Base-by-base conservation (phyloP, 2,888 invertebrate species). In the Chaetogeoica ovagalla region DNA sequence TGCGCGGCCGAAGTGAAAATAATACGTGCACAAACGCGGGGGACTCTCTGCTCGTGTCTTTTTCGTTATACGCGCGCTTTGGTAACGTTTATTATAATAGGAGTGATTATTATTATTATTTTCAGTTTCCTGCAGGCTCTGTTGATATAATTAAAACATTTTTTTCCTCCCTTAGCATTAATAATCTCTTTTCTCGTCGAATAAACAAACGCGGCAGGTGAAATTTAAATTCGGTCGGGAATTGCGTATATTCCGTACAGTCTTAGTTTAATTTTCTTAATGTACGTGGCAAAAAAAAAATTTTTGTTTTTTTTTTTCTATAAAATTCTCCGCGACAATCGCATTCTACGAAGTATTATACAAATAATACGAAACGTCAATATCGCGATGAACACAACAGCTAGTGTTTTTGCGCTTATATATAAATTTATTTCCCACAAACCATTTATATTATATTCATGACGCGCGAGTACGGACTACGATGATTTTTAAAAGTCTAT, bases 71-170 rank as follows among this genome's bases (percentile, higher is more conserved):
- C 15, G 59, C 30, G 30, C 57, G n/a, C n/a, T n/a, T n/a, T n/a
- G 66, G 30, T n/a, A 30, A 76, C 59, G 48, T 68, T 69, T 30
- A 30, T 30, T 30, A 30, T 30, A 68, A 68, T 76, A 66, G 68
- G 13, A 60, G 48, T 69, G 8, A 69, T 69, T 65, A 57, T 76
- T 43, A 43, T 43, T 43, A 43, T 48, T 77, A 30, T 72, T 70
- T 30, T 6, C 19, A 6, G 1, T 52, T 52, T 23, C 52, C 52
- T 23, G 9, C 8, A 9, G 11, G 11, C 21, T 55, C 21, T 39
- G 69, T 69, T 48, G 43, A 68, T 59, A 59, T 68, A 68, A 76
- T 76, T 68, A 68, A 73, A 62, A 62, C 62, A 23, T 60, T 62
- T 73, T 17, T 9, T 9, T 9, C 7, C 19, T 17, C 7, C 43